phyloP scores from a whole-genome alignment of 2,888 invertebrate genomes.

The Lasioglossum figueresi region DNA sequence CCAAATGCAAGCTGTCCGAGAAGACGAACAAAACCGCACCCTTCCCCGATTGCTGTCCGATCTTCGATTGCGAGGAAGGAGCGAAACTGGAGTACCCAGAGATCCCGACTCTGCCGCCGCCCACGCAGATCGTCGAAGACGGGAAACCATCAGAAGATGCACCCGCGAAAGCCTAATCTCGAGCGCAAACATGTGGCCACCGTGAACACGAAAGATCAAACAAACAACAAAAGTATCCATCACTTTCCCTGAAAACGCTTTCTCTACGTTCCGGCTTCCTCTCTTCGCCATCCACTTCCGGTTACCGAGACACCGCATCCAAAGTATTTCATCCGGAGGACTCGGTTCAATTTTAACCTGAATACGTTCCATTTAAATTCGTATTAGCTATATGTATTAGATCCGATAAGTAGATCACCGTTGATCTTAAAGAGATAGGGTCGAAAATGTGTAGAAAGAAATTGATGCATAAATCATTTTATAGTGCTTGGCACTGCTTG shows the following conservation, averaged over 20 bases:
- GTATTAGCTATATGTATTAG: neutral
- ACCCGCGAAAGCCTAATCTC: conserved; percentile 46
- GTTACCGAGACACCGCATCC: neutral
- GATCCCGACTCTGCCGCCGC: conserved; percentile 86
- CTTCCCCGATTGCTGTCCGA: conserved; percentile 94
- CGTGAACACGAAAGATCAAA: neutral
- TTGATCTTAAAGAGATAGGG: neutral
- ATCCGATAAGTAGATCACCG: neutral
- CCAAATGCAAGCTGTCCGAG: conserved; percentile 94
- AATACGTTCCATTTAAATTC: neutral
- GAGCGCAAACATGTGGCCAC: neutral
- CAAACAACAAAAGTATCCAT: neutral
- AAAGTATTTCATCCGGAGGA: neutral
- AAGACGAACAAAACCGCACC: conserved; percentile 95
- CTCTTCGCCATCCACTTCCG: neutral
- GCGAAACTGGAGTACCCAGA: conserved; percentile 94
- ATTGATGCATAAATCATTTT: neutral
- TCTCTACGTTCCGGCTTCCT: neutral
- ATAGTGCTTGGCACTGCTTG: neutral
- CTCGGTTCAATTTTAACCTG: neutral
- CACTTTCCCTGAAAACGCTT: neutral
- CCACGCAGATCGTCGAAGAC: conserved; percentile 81
- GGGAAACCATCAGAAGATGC: conserved; percentile 69
- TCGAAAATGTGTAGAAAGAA: neutral
- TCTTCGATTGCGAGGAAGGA: conserved; percentile 93